Evolutionary conservation across 2,888 invertebrate species (phyloP).

Genomic region (Orgyia antiqua): DNA sequence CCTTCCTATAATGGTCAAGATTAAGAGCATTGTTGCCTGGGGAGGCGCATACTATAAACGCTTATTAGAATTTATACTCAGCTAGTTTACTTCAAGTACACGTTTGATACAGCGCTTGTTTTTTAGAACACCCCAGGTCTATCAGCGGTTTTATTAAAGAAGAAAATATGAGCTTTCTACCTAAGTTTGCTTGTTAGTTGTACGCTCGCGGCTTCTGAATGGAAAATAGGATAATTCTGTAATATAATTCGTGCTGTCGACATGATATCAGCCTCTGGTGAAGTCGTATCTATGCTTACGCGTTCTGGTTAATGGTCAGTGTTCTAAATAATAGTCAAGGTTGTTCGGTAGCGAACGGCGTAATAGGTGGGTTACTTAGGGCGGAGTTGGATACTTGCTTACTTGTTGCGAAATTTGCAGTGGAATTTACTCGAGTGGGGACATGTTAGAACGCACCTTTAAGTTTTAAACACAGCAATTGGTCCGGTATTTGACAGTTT

Average conservation of each 20-base stretch:
- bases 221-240: conserved; percentile 63
- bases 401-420: conserved; percentile 48
- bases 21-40: conserved; percentile 67
- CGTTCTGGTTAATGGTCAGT: conserved; percentile 48
- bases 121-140: conserved; percentile 55
- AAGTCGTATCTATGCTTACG: conserved; percentile 49
- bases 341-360: conserved; percentile 64
- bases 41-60: conserved; percentile 56
- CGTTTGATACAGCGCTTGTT: conserved; percentile 51
- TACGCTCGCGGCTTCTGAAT: conserved; percentile 43
- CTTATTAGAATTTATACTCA: conserved; percentile 71
- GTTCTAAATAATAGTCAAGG: conserved; percentile 65
- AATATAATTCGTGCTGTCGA: conserved; percentile 65
- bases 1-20: conserved; percentile 67
- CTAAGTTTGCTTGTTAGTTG: conserved; percentile 55
- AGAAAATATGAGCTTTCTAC: conserved; percentile 61
- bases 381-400: conserved; percentile 48
- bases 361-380: conserved; percentile 66
- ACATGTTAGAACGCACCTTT: conserved; percentile 53
- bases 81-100: conserved; percentile 33
- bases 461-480: conserved; percentile 60
- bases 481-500: conserved; percentile 65
- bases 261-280: conserved; percentile 63
- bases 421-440: conserved; percentile 60
- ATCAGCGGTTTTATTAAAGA: conserved; percentile 62